Evolutionary conservation across 2,113 vertebrate genomes (phyloP).

Genomic region (Corythornis madagascariensis): DNA sequence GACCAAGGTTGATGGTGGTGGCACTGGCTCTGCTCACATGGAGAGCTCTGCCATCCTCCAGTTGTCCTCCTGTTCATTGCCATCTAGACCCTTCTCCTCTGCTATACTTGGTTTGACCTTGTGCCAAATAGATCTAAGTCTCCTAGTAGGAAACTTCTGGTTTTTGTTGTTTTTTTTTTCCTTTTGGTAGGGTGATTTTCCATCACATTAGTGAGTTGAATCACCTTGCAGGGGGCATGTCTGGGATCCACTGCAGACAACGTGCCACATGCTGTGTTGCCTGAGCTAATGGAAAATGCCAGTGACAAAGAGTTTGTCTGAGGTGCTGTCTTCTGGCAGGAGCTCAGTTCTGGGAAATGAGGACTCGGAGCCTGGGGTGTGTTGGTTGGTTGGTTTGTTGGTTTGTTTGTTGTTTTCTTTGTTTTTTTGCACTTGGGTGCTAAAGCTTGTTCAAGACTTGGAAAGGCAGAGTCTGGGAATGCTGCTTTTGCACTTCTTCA

Average conservation of each 20-base stretch:
- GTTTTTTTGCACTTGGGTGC: background rate
- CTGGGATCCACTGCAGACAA: background rate
- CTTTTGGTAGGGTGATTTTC: background rate
- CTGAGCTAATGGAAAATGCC: background rate
- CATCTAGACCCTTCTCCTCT: background rate
- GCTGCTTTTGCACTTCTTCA: background rate
- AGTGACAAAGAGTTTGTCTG: background rate
- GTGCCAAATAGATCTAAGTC: background rate
- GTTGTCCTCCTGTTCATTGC: background rate
- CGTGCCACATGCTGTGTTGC: background rate
- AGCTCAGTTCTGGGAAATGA: background rate
- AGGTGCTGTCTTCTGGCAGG: background rate
- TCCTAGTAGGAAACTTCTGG: background rate
- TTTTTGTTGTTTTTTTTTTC: rapidly evolving
- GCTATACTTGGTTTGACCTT: background rate
- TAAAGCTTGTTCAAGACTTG: background rate
- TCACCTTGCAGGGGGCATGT: background rate
- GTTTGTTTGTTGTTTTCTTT: background rate
- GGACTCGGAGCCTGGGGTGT: background rate
- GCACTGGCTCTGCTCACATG: background rate
- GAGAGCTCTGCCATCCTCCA: background rate
- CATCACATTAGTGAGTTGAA: background rate
- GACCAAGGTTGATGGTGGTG: background rate
- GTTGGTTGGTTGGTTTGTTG: background rate
- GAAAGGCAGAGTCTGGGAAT: background rate